phyloP scores from a whole-genome alignment of 2,797 vertebrate genomes.

The Enteromius trimaculatus region DNA sequence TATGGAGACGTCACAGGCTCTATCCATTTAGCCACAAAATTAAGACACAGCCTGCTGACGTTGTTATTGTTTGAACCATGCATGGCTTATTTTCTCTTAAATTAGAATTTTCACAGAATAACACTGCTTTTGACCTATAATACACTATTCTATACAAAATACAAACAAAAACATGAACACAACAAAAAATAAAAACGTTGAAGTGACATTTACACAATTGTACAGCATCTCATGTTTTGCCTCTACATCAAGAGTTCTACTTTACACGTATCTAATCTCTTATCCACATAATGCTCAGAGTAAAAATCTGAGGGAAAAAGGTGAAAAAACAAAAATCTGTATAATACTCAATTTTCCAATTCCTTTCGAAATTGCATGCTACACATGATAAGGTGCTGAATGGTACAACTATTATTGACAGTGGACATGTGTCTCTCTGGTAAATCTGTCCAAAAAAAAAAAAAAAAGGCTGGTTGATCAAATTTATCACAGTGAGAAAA shows the following conservation, averaged over 20 bases:
- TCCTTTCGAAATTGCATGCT: slow-evolving; percentile 73
- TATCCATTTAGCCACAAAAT: slow-evolving; percentile 68
- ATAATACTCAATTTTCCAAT: slow-evolving; percentile 70
- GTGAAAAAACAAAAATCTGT: slow-evolving; percentile 65
- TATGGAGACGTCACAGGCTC: slow-evolving; percentile 67
- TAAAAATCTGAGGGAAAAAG: slow-evolving; percentile 72
- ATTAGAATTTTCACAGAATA: slow-evolving; percentile 87
- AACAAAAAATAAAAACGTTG: slow-evolving; percentile 69
- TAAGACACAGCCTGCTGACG: slow-evolving; percentile 58
- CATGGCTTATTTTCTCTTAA: slow-evolving; percentile 83
- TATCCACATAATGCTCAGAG: slow-evolving; percentile 70
- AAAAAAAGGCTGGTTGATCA: not conserved
- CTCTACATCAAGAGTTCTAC: slow-evolving; percentile 72
- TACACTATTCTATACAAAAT: slow-evolving; percentile 86
- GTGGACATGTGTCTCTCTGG: slow-evolving; percentile 39
- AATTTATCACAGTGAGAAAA: not conserved
- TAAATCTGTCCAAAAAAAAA: slow-evolving; percentile 17
- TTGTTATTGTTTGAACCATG: slow-evolving; percentile 73
- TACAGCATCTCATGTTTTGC: slow-evolving; percentile 76
- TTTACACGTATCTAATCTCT: slow-evolving; percentile 71
- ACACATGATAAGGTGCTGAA: slow-evolving; percentile 82
- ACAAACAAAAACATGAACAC: slow-evolving; percentile 62
- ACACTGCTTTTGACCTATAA: slow-evolving; percentile 87
- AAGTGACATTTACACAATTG: slow-evolving; percentile 83
- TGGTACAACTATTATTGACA: slow-evolving; percentile 43